Base-by-base conservation (phyloP, 1,140 invertebrate species). In the Drosophila insularis region DNA sequence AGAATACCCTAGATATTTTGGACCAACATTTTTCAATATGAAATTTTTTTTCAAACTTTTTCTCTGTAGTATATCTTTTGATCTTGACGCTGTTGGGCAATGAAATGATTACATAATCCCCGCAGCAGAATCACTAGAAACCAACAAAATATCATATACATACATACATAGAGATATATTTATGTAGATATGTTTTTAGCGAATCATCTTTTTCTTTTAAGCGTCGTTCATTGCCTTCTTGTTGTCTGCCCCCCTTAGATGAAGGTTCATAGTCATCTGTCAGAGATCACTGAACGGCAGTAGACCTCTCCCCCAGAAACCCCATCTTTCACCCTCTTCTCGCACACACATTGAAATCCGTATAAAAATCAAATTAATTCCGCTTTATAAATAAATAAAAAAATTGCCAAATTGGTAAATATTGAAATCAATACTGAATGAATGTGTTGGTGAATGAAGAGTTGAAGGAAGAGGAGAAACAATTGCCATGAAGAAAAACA, bases 211-310 rank as follows among this genome's bases (percentile, higher is more conserved):
- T 31, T 58, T 71, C 68, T 59, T 27, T 46, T 46, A 31, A 63
- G 55, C 40, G 17, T 37, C 80, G 80, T 89, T 80, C 82, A 89
- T 87, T 87, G 82, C 71, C 82, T 87, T 66, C 23, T 80, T 59
- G 35, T 32, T 37, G 56, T 37, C 8, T 13, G 56, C 19, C 17
- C 31, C 32, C 14, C 35, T 23, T 39, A n/a, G 31, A 37, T 37
- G 35, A 37, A 32, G 31, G 56, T 59, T 37, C 23, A 27, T 27
- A 40, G 43, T 62, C 40, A 46, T 63, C 81, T 78, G 82, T 63
- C 82, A 86, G 53, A 87, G 81, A 86, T 86, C 82, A 89, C 39
- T 87, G 73, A 76, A 76, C 73, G 66, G 55, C 66, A 61, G 40
- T 54, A 69, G 68, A 37, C 11, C 37, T 10, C 21, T 37, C 11